Evolutionary conservation across 2,797 vertebrate genomes (phyloP).

Genomic region (Sphaeramia orbicularis): DNA sequence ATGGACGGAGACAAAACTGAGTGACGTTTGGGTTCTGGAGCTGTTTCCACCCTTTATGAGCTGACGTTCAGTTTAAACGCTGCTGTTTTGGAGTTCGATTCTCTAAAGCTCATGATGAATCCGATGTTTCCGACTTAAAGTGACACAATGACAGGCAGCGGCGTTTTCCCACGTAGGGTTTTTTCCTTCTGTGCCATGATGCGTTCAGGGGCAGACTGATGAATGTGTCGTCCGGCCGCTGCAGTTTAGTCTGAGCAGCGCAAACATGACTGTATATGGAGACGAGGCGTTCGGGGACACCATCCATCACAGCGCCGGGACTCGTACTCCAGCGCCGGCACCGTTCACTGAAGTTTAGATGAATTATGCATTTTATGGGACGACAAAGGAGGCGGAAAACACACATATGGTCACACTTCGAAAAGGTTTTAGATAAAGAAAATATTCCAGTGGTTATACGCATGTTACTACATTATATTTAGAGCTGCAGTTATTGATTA

Average conservation of each 20-base stretch:
- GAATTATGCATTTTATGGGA: conserved; percentile 75
- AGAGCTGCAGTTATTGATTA: too few species aligned
- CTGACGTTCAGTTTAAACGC: background rate
- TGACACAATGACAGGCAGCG: background rate
- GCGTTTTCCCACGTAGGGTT: conserved; percentile 15
- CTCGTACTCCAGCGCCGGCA: conserved; percentile 10
- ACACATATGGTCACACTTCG: background rate
- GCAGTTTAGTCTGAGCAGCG: conserved; percentile 71
- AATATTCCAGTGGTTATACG: too few species aligned
- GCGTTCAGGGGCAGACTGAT: conserved; percentile 64
- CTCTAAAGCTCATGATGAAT: background rate
- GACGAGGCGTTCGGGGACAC: conserved; percentile 59
- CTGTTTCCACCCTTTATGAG: too few species aligned
- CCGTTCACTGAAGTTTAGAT: conserved; percentile 62
- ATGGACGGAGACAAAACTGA: too few species aligned
- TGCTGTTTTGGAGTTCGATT: background rate
- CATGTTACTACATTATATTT: too few species aligned
- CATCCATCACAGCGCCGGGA: conserved; percentile 59
- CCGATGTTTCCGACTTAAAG: background rate
- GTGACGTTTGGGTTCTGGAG: too few species aligned
- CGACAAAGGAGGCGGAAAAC: conserved; percentile 60
- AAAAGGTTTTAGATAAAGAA: too few species aligned
- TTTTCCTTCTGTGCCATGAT: conserved; percentile 21
- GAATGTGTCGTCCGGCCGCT: conserved; percentile 62
- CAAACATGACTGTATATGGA: conserved; percentile 76